Base-by-base conservation (phyloP, 2,113 vertebrate species). In the Craseonycteris thonglongyai region DNA sequence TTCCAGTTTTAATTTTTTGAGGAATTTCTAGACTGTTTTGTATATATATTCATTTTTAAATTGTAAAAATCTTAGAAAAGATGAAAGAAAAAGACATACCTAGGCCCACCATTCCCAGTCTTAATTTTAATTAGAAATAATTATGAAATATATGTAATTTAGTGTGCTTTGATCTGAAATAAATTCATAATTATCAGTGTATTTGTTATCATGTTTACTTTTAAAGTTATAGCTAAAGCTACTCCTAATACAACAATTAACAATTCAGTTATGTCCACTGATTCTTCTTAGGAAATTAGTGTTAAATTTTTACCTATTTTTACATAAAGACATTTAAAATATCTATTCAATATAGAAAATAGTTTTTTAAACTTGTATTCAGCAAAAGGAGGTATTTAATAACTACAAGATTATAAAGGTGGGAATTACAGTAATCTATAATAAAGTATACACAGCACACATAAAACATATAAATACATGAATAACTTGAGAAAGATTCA, bases 391-490 rank as follows among this genome's bases (percentile, higher is more conserved):
- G 33, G 21, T 49, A 81, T 72, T 92, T 93, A 96, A 68, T 82
- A 69, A 85, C 76, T 74, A 14, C 65, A 63, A 93, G 83, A 26
- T 86, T 16, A 83, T 94, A 86, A 95, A 86, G 61, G 56, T 65
- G 78, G 40, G 45, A 88, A 88, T 92, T 88, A 83, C 47, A 87
- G 49, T 40, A 47, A 88, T 86, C 68, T 79, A 72, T 93, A 78
- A 94, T 94, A 66, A 90, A 71, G 40, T 79, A 22, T 79, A 33
- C 42, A n/a, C 6, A 33, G 49, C 56, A 61, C 35, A 69, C 45
- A 74, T 61, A 93, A 95, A 95, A 95, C 80, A 84, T 28, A 63
- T 95, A 94, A 97, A 96, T 95, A 61, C 13, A 54, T 66, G 68
- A 65, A 59, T 83, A 82, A 88, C 84, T 90, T 95, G 38, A 88